phyloP scores from a whole-genome alignment of 2,113 vertebrate genomes.

The Vireo altiloquus region DNA sequence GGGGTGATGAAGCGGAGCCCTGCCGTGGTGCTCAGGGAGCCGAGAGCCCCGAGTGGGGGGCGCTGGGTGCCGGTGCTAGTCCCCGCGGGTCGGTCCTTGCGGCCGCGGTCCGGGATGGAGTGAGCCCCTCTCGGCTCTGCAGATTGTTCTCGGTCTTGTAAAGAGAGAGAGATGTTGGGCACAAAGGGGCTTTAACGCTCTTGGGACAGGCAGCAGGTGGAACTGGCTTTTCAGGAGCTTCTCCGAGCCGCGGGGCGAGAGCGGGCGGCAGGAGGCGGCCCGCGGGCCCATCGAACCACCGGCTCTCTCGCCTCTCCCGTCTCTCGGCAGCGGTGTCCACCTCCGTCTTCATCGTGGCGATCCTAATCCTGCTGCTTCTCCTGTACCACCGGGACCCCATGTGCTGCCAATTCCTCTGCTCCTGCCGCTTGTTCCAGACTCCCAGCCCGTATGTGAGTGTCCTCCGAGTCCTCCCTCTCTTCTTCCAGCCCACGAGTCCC shows the following conservation, averaged over 20 bases:
- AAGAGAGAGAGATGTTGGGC: no score
- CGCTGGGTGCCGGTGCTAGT: not conserved
- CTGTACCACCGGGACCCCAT: constrained; percentile 76
- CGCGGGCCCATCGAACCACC: not conserved
- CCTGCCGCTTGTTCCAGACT: constrained; percentile 67
- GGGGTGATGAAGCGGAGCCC: not conserved
- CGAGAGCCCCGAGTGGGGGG: not conserved
- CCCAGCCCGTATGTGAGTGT: constrained; percentile 73
- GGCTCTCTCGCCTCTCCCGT: not conserved
- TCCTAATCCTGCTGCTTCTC: constrained; percentile 76
- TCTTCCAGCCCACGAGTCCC: not conserved
- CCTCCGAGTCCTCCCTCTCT: not conserved
- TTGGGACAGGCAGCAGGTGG: not conserved
- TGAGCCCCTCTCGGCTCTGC: not conserved
- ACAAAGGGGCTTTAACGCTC: not conserved
- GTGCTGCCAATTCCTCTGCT: constrained; percentile 79
- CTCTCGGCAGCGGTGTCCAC: constrained; percentile 69
- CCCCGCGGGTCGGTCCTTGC: not conserved
- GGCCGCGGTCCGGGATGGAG: not conserved
- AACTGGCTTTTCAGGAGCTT: not conserved
- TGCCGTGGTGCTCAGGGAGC: not conserved
- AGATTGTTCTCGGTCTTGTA: no score
- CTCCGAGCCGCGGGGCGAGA: not conserved
- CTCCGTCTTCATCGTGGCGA: constrained; percentile 75
- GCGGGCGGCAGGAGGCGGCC: not conserved